Base-by-base conservation (phyloP, 2,113 vertebrate species). In the Fukomys damarensis region DNA sequence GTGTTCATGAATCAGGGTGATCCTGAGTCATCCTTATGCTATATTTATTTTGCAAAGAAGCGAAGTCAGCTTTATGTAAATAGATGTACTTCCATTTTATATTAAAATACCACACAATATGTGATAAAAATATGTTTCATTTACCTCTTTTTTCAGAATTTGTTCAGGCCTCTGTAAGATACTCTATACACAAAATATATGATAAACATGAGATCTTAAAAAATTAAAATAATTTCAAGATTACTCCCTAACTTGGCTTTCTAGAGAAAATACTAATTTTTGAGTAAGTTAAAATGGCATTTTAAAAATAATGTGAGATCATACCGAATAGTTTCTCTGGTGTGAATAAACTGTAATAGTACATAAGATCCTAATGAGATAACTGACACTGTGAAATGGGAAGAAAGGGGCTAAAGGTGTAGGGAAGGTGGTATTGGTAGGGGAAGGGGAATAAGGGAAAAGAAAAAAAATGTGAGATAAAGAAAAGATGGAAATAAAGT, bases 21-120 rank as follows among this genome's bases (percentile, higher is more conserved):
- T 30, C 54, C 80, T 94, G 82, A 95, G 66, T 94, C 95, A 95
- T 89, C 54, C 63, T 96, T 61, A 86, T 2, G 14, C 35, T 1
- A 82, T 41, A 92, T 88, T 88, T 70, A 96, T 95, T 94, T 96
- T 80, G 49, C 9, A 91, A 91, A 72, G 95, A 61, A 93, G 94
- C 54, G 94, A 88, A 94, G 43, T 83, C 49, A 91, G 30, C 41
- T 96, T 94, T 95, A 89, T 81, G 35, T 16, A 96, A 95, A 96
- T 91, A 91, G 65, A 56, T 74, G 4, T 68, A 86, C 28, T 76
- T 84, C 9, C 58, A 89, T 66, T 94, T 94, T 87, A 93, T 91
- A 82, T 84, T 91, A 90, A 94, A 79, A 86, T 82, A 74, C 8
- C 96, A 86, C 32, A 61, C 8, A 91, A 38, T 85, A 52, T 38